Conservation (phyloP, 1,140 invertebrate species). For the Anastrepha obliqua region DNA sequence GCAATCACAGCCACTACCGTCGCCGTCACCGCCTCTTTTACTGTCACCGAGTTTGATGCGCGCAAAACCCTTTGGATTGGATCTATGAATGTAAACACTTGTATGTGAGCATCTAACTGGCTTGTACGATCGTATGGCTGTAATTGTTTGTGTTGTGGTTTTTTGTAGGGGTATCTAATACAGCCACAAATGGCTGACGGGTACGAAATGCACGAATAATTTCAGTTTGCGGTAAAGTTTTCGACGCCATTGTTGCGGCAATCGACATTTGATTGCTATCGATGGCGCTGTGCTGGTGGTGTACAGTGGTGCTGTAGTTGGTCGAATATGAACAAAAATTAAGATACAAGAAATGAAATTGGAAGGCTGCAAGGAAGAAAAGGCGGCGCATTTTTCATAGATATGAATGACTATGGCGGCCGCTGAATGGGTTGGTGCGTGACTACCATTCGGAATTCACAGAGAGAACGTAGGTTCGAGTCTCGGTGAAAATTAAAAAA, state of each 20-base stretch:
- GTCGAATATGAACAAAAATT: not conserved
- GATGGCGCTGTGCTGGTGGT: not conserved
- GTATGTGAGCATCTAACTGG: not conserved
- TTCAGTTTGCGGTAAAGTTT: constrained; percentile 46
- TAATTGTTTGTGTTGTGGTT: not conserved
- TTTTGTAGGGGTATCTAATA: constrained; percentile 31
- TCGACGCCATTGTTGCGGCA: constrained; percentile 51
- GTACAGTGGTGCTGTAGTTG: not conserved
- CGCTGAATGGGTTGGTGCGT: too few species aligned
- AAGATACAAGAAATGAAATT: not conserved
- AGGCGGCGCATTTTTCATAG: too few species aligned
- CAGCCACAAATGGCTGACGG: constrained; percentile 20
- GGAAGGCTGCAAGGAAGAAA: not conserved
- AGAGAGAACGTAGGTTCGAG: too few species aligned
- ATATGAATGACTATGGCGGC: too few species aligned
- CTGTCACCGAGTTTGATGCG: not conserved
- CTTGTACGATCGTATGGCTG: not conserved
- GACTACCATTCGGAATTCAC: too few species aligned
- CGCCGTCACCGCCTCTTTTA: not conserved
- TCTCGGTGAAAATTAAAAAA: too few species aligned
- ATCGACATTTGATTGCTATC: constrained; percentile 41
- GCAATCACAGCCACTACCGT: not conserved
- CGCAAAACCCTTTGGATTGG: not conserved
- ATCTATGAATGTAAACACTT: not conserved
- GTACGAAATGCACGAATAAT: constrained; percentile 29